Evolutionary conservation across 2,113 vertebrate species (phyloP).

Genomic region (Poeciliopsis occidentalis): DNA sequence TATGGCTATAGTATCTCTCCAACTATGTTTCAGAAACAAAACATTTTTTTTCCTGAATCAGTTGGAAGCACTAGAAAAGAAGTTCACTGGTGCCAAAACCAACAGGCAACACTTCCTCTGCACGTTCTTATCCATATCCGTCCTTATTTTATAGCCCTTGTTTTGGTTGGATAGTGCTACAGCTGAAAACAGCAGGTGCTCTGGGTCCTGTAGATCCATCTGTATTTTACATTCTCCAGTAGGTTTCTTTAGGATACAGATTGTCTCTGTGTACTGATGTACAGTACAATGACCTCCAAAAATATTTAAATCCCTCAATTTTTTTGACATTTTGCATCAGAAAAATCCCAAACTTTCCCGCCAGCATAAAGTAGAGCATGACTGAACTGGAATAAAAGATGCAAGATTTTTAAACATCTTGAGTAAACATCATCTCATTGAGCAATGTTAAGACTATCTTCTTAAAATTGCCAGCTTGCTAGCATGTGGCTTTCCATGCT

Average conservation of each 20-base stretch:
- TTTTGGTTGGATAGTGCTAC: constrained; percentile 13
- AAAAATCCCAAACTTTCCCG: not conserved
- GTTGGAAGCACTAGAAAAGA: constrained; percentile 15
- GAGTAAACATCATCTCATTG: too few relatives aligned
- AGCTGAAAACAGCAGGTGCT: constrained; percentile 26
- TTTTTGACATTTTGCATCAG: not conserved
- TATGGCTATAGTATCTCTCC: constrained; percentile 2
- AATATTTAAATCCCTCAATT: not conserved
- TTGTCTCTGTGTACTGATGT: not conserved
- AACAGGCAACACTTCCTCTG: constrained; percentile 24
- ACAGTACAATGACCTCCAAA: not conserved
- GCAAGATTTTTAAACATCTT: too few relatives aligned
- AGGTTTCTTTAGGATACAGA: not conserved
- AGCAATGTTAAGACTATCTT: too few relatives aligned
- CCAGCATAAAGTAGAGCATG: too few relatives aligned
- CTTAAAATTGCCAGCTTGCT: too few relatives aligned
- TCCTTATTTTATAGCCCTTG: constrained; percentile 11
- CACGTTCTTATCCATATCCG: constrained; percentile 6
- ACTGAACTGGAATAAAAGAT: too few relatives aligned
- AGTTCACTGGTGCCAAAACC: constrained; percentile 30
- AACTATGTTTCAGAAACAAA: constrained; percentile 18
- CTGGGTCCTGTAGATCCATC: not conserved
- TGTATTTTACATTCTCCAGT: constrained; percentile 1
- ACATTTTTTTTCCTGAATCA: constrained; percentile 9
- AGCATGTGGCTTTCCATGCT: too few relatives aligned